phyloP scores from a whole-genome alignment of 2,113 vertebrate species.

The Parus major region DNA sequence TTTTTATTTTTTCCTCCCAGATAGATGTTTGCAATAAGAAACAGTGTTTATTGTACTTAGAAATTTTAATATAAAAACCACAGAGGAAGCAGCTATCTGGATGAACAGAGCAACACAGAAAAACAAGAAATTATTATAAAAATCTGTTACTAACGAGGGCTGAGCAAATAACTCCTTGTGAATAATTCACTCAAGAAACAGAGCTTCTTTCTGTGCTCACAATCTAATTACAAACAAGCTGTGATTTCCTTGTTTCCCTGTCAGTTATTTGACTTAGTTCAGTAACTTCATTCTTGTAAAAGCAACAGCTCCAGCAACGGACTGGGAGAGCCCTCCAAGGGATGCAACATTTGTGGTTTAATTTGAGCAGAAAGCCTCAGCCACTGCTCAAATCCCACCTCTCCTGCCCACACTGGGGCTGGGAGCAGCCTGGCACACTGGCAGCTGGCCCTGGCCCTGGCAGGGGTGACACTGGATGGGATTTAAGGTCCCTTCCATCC shows the following conservation, averaged over 20 bases:
- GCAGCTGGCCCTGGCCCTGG: not conserved
- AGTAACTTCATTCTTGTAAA: not conserved
- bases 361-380: not conserved
- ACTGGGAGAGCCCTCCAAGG: not conserved
- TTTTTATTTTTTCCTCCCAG: not conserved
- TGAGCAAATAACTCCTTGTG: conserved; percentile 20
- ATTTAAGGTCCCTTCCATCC: not conserved
- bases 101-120: not conserved
- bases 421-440: not conserved
- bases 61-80: conserved; percentile 26
- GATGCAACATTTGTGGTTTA: fast-evolving
- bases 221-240: not conserved
- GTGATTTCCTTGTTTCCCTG: not conserved
- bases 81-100: conserved; percentile 23
- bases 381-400: not conserved
- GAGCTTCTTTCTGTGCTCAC: not conserved
- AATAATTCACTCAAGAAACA: not conserved
- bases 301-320: not conserved
- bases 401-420: not conserved
- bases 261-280: not conserved
- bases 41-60: not conserved
- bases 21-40: conserved; percentile 60
- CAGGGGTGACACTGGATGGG: not conserved
- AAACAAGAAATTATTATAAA: not conserved
- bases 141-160: not conserved